These are phyloP conservation scores for Oryzias dopingdopingensis DNA, from an alignment of 2,797 vertebrate genomes.

Conservation along the genomic window DNA sequence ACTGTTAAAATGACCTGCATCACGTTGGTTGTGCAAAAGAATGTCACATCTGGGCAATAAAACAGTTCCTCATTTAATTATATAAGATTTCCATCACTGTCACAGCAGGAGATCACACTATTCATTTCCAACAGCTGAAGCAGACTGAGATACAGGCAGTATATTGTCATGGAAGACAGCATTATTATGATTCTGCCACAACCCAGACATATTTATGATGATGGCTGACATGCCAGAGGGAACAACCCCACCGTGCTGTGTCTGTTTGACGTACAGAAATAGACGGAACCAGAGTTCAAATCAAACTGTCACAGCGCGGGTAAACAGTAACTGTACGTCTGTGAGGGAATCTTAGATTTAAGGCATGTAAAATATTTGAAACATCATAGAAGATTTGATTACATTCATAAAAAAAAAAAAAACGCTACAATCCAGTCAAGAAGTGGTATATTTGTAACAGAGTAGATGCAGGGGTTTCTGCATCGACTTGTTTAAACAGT, in stretches of 20 bases:
- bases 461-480: too few species aligned
- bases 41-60: slow-evolving; percentile 56
- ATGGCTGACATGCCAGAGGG: slow-evolving; percentile 48
- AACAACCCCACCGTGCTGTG: slow-evolving; percentile 23
- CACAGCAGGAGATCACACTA: slow-evolving; percentile 34
- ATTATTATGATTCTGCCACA: slow-evolving; percentile 45
- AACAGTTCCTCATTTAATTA: slow-evolving; percentile 56
- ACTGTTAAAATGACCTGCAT: slow-evolving; percentile 39
- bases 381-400: slow-evolving; percentile 3
- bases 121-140: slow-evolving; percentile 19
- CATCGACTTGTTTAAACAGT: too few species aligned
- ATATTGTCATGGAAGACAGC: slow-evolving; percentile 9
- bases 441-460: neutral
- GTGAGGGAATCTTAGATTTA: slow-evolving; percentile 17
- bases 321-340: slow-evolving; percentile 9
- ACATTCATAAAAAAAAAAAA: slow-evolving; percentile 11
- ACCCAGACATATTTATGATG: slow-evolving; percentile 58
- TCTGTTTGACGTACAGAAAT: slow-evolving; percentile 43
- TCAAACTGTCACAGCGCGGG: slow-evolving; percentile 3
- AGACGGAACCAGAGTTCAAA: slow-evolving; percentile 13
- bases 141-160: slow-evolving; percentile 7
- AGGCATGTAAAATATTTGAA: neutral
- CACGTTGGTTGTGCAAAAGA: slow-evolving; percentile 50
- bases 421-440: slow-evolving; percentile 17
- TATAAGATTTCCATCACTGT: slow-evolving; percentile 44